These are phyloP conservation scores for Grus americana DNA, from an alignment of 2,113 vertebrate genomes.

Conservation along the genomic window DNA sequence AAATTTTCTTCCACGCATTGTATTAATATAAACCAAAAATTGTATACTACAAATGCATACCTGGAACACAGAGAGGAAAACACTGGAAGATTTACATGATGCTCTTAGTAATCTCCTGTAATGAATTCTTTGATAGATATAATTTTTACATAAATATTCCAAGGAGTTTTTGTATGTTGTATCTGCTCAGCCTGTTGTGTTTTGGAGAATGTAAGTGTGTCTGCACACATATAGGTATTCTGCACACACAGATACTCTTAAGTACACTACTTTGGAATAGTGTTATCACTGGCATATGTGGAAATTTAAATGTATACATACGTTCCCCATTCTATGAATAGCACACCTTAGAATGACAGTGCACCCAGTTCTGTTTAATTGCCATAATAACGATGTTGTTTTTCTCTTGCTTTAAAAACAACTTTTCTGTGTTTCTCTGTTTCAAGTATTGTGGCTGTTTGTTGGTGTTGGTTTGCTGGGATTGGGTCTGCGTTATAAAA, in stretches of 20 bases:
- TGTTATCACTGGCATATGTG: not conserved
- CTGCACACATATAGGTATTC: not conserved
- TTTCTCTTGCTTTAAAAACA: not conserved
- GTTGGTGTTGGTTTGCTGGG: conserved; percentile 74
- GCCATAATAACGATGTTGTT: not conserved
- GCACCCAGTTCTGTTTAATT: not conserved
- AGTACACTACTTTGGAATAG: not conserved
- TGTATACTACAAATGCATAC: not conserved
- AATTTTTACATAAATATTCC: not conserved
- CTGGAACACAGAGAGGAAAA: not conserved
- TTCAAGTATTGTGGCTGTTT: conserved; percentile 76
- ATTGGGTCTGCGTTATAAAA: conserved; percentile 71
- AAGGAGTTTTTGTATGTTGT: not conserved
- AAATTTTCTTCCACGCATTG: not conserved
- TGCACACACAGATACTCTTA: not conserved
- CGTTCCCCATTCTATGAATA: not conserved
- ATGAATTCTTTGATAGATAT: not conserved
- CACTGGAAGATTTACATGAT: not conserved
- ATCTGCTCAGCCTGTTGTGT: not conserved
- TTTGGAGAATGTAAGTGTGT: not conserved
- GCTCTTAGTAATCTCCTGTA: not conserved
- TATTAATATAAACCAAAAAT: not conserved
- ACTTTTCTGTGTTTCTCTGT: not conserved
- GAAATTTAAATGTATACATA: not conserved
- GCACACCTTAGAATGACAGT: not conserved